These are phyloP conservation scores for Ceratina japonica DNA, from an alignment of 1,140 invertebrate genomes.

Conservation along the genomic window DNA sequence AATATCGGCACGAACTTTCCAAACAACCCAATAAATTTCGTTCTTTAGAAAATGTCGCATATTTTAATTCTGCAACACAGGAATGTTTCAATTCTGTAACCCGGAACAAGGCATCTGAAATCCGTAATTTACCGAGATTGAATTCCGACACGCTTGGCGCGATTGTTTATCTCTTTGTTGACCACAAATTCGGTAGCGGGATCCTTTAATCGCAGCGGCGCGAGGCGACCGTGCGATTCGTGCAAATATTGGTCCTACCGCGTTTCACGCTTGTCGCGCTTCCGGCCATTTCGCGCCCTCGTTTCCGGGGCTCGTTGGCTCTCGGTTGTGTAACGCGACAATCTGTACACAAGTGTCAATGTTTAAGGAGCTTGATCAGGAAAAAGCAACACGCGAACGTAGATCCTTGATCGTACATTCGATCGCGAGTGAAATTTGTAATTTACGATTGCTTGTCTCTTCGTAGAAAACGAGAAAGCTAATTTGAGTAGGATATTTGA, in stretches of 20 bases:
- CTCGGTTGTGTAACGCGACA: background rate
- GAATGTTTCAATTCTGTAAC: too few relatives aligned
- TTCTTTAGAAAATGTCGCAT: too few relatives aligned
- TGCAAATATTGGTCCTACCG: conserved; percentile 48
- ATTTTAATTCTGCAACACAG: too few relatives aligned
- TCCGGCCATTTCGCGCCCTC: background rate
- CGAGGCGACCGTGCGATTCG: conserved; percentile 43
- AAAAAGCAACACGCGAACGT: too few relatives aligned
- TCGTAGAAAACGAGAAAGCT: too few relatives aligned
- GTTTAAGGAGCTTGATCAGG: background rate
- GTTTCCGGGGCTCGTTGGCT: background rate
- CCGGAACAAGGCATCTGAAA: too few relatives aligned
- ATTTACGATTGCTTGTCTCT: too few relatives aligned
- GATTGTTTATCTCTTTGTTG: background rate
- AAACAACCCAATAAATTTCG: too few relatives aligned
- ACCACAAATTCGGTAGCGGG: background rate
- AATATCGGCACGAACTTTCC: too few relatives aligned
- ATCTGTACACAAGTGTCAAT: background rate
- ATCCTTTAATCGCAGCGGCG: conserved; percentile 23
- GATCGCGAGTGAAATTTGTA: too few relatives aligned
- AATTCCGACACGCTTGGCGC: background rate
- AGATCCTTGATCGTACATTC: too few relatives aligned
- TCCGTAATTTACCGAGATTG: background rate
- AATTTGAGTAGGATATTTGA: background rate
- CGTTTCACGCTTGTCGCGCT: conserved; percentile 19